Base-by-base conservation (phyloP, 2,113 vertebrate species). In the Lampris megalopsis region DNA sequence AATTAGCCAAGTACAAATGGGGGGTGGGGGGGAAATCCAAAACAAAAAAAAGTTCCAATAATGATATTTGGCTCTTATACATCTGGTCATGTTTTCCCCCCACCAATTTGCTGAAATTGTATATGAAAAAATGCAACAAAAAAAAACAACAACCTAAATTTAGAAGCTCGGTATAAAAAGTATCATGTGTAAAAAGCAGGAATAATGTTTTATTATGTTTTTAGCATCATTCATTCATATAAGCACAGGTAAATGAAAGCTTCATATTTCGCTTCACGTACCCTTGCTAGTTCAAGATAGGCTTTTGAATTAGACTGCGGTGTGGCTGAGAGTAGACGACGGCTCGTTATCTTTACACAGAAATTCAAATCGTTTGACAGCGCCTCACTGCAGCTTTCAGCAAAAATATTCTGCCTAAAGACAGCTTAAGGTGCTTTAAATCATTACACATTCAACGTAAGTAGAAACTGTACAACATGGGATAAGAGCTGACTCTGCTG, bases 301-400 rank as follows among this genome's bases (percentile, higher is more conserved):
- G 36, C 50, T 71, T 83, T 60, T 63, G 24, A 24, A 24, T 83
- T 58, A 35, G 11, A 41, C 2, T 59, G 57, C 58, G 48, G 9
- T 36, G 9, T 38, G 7, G 56, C 8, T 42, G 38, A 72, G 24
- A 73, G 64, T 40, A 67, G 6, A 36, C 58, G 54, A 77, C 50
- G 54, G 62, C 58, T 65, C 67, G 50, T 73, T 54, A 72, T 81
- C 60, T 81, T 73, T 76, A 47, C 68, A 66, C 49, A 48, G 58
- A 70, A 73, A 87, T 79, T 82, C 76, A 61, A 81, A 73, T 35
- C 0, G 57, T 79, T 53, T 38, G 37, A 59, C 64, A 48, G 59
- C 43, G 57, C 47, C 68, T 68, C 37, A 38, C 41, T 9, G 53
- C 6, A 52, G 71, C 64, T 24, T 56, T 0, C 43, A 73, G 57